Conservation (phyloP, 2,113 vertebrate genomes). For the Actenoides lindsayi region DNA sequence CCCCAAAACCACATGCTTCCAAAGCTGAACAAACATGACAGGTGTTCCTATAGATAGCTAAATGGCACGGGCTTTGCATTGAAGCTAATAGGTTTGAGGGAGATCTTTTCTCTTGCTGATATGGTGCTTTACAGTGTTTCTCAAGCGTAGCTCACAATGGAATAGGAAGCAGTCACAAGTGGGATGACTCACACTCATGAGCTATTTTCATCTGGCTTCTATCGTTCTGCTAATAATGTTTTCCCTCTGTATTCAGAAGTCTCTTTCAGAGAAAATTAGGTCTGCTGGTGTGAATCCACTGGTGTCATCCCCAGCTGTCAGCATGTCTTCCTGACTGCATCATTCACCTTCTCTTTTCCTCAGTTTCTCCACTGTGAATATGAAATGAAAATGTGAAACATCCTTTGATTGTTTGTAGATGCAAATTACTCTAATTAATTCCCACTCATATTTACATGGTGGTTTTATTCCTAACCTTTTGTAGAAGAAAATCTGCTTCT, state of each 20-base stretch:
- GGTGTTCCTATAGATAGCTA: neutral
- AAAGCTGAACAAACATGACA: neutral
- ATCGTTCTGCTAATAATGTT: slow-evolving; percentile 1
- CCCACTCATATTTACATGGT: neutral
- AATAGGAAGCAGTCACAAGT: slow-evolving; percentile 34
- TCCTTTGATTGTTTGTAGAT: neutral
- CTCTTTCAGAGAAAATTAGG: neutral
- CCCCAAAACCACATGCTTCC: neutral
- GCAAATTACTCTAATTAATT: neutral
- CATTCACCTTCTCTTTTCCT: neutral
- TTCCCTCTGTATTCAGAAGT: slow-evolving; percentile 18
- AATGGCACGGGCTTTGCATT: neutral
- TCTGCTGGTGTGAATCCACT: neutral
- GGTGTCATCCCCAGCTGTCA: neutral
- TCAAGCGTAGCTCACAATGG: neutral
- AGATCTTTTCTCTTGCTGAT: neutral
- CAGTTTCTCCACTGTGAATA: neutral
- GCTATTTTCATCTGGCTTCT: slow-evolving; percentile 39
- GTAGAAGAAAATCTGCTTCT: neutral
- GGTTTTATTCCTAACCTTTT: neutral
- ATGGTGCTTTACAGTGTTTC: neutral
- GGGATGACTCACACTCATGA: slow-evolving; percentile 46
- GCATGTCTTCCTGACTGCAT: neutral
- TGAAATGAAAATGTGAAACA: neutral
- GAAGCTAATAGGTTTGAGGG: neutral